These are phyloP conservation scores for Ptychochromis oligacanthus DNA, from an alignment of 2,113 vertebrate genomes.

Conservation along the genomic window DNA sequence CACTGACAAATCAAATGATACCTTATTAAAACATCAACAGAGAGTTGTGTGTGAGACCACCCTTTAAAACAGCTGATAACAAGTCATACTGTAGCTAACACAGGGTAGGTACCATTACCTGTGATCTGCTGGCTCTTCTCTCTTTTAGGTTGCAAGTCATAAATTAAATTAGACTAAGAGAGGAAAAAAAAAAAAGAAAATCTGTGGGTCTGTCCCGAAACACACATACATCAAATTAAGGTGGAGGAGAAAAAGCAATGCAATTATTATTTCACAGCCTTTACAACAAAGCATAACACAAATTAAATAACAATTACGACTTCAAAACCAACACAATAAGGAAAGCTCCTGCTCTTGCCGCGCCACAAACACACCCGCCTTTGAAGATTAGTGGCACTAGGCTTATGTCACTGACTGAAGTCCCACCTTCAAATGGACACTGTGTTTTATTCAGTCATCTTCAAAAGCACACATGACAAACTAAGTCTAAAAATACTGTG, in stretches of 20 bases:
- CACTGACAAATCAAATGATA: neutral
- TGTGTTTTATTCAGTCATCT: conserved; percentile 63
- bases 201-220: conserved; percentile 30
- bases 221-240: conserved; percentile 55
- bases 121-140: neutral
- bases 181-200: conserved; percentile 5
- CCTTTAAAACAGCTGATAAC: too few relatives aligned
- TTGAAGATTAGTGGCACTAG: conserved; percentile 68
- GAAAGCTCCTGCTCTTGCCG: conserved; percentile 50
- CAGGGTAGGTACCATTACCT: neutral
- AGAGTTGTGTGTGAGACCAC: too few relatives aligned
- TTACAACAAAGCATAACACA: conserved; percentile 72
- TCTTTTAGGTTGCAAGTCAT: neutral
- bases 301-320: conserved; percentile 77
- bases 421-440: conserved; percentile 59
- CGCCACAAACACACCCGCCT: conserved; percentile 40
- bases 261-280: conserved; percentile 81
- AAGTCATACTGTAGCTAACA: neutral
- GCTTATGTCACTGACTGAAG: conserved; percentile 65
- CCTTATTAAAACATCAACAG: neutral
- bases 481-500: conserved; percentile 56
- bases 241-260: conserved; percentile 44
- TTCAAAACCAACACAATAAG: conserved; percentile 56
- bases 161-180: conserved; percentile 22
- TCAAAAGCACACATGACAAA: conserved; percentile 66